Percentiles rank a stretch among this genome's conserved stretches.
Evolutionary conservation across 2,113 vertebrate genomes (phyloP).

Genomic region (Lates calcarifer): DNA sequence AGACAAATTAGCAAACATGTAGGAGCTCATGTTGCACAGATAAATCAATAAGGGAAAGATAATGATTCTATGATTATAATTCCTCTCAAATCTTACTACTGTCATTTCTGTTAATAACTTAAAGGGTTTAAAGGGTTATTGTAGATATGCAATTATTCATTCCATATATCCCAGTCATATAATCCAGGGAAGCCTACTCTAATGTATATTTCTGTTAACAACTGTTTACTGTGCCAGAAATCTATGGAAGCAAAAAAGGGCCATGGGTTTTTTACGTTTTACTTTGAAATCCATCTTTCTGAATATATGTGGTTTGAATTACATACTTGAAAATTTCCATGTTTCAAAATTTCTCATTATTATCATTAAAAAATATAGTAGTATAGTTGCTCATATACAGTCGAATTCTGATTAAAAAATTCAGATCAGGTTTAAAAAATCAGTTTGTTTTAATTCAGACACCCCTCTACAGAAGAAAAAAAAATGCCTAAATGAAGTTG

Average conservation of each 20-base stretch:
- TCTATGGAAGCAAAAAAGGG: background rate
- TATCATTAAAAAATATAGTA: too few relatives aligned
- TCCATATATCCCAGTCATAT: background rate
- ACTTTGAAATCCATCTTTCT: background rate
- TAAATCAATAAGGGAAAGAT: background rate
- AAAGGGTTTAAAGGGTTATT: background rate
- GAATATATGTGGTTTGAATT: too few relatives aligned
- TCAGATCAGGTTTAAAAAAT: background rate
- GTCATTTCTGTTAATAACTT: background rate
- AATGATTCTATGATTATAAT: background rate
- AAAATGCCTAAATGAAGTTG: too few relatives aligned
- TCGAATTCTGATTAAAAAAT: too few relatives aligned
- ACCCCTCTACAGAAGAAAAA: too few relatives aligned
- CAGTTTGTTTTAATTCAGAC: background rate
- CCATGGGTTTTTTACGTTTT: background rate
- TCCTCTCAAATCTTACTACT: background rate
- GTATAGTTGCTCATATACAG: too few relatives aligned
- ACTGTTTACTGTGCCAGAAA: background rate
- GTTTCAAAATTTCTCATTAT: too few relatives aligned
- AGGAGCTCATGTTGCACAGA: conserved; percentile 52
- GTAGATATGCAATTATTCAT: background rate
- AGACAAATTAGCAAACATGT: conserved; percentile 25
- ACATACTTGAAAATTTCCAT: too few relatives aligned
- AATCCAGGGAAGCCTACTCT: background rate
- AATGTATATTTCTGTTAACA: background rate